Base-by-base conservation (phyloP, 2,797 vertebrate genomes). In the Rachycentron canadum region DNA sequence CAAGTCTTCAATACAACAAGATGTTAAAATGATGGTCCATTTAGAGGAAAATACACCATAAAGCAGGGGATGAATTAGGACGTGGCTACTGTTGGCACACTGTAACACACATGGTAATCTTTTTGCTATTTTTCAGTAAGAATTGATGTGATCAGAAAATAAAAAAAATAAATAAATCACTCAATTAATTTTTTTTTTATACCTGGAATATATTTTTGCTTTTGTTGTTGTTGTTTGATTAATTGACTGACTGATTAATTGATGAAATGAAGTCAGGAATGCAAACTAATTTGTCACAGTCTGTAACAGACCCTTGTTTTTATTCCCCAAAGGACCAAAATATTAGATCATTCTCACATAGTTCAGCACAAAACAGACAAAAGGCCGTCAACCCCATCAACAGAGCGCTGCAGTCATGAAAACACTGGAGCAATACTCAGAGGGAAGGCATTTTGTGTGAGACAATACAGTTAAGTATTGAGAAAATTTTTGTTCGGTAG, bases 381-480 rank as follows among this genome's bases (percentile, higher is more conserved):
- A 87, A 73, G 72, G 47, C 55, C 41, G 57, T 43, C 49, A 62
- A 78, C 73, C 25, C 14, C 2, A 52, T 38, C n/a, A 53, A 25
- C 49, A 66, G 64, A 82, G 72, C 19, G 13, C 19, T 2, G 23
- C 23, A 32, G 45, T 3, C 58, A 43, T 63, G 47, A 71, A 89
- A 69, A 78, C 50, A n/a, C 30, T 47, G 32, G 50, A 66, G 49
- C 12, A 52, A 83, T 74, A 57, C 80, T 87, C 84, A 69, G 70
- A 83, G 76, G 79, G 77, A 82, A 25, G 21, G 43, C 60, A 40
- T 78, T 87, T 77, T 86, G 74, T 57, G 57, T 55, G 49, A 61
- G 66, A 92, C 88, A 91, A 85, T 86, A 81, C 59, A 73, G 76
- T 45, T 72, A 57, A 83, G 57, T 73, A 76, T 84, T 69, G 74